Conservation (phyloP, 2,113 vertebrate genomes). For the Neodontobutis hainanensis region DNA sequence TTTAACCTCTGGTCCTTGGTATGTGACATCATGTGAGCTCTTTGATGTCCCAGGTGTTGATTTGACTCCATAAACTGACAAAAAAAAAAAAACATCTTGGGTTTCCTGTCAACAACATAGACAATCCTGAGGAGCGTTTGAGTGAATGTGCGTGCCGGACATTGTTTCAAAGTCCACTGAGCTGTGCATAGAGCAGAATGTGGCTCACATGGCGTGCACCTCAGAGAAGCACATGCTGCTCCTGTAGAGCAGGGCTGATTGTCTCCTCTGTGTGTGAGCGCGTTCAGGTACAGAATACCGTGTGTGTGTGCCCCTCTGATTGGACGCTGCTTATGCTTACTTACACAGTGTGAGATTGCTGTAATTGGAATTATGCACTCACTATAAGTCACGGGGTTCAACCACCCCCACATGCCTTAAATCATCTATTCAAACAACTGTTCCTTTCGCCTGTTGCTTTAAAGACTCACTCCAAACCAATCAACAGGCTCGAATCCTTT, state of each 20-base stretch:
- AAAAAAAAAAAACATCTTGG: neutral
- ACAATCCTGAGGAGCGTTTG: conserved; percentile 37
- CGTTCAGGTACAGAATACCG: conserved; percentile 34
- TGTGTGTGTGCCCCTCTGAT: conserved; percentile 23
- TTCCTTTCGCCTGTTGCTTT: conserved; percentile 19
- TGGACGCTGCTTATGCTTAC: conserved; percentile 15
- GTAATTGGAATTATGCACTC: conserved; percentile 39
- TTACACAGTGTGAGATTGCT: conserved; percentile 24
- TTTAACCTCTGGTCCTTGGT: conserved; percentile 50
- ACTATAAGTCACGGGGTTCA: conserved; percentile 40
- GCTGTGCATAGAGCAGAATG: conserved; percentile 51
- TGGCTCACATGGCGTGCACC: conserved; percentile 61
- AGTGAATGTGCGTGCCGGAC: conserved; percentile 49
- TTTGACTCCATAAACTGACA: neutral
- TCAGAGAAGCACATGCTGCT: conserved; percentile 51
- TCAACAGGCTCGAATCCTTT: conserved; percentile 6
- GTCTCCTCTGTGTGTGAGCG: conserved; percentile 21
- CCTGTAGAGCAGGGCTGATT: conserved; percentile 36
- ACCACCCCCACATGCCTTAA: conserved; percentile 7
- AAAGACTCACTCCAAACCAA: neutral
- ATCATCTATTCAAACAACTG: conserved; percentile 37
- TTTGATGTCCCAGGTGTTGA: conserved; percentile 57
- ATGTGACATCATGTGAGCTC: conserved; percentile 49
- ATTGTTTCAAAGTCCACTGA: conserved; percentile 62
- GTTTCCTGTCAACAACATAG: neutral